Conservation (phyloP, 2,888 invertebrate species). For the Drosophila antonietae region DNA sequence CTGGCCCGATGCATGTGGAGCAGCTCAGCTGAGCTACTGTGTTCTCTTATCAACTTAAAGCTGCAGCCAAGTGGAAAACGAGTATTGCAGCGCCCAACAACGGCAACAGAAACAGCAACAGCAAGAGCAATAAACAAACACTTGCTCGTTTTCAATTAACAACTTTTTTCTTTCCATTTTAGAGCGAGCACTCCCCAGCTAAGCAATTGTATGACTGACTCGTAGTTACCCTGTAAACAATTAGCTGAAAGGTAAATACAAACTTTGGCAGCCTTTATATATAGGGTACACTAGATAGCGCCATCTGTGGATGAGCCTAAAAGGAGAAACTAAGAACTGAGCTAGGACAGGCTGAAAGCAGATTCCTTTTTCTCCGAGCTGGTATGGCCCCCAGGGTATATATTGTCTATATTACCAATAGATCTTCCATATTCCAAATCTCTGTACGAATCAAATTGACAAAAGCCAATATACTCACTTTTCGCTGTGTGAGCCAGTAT, state of each 20-base stretch:
- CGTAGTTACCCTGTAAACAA: not conserved
- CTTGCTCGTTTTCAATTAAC: slow-evolving; percentile 71
- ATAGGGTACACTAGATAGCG: not conserved
- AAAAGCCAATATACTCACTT: not conserved
- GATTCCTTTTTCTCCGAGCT: no score
- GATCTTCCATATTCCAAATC: not conserved
- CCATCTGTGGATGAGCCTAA: not conserved
- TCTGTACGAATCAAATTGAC: not conserved
- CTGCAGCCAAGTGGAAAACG: slow-evolving; percentile 53
- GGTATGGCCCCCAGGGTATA: no score
- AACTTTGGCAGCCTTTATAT: no score
- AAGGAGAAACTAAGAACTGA: no score
- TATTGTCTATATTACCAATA: no score
- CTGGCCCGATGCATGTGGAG: slow-evolving; percentile 1
- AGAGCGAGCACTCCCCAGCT: slow-evolving; percentile 10
- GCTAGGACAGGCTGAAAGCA: no score
- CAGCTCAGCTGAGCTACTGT: slow-evolving; percentile 23
- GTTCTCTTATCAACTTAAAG: slow-evolving; percentile 33
- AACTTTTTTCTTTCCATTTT: slow-evolving; percentile 62
- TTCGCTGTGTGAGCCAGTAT: no score
- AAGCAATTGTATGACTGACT: not conserved
- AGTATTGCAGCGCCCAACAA: slow-evolving; percentile 33
- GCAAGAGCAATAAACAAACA: slow-evolving; percentile 41
- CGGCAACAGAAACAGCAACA: slow-evolving; percentile 15
- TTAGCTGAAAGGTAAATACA: not conserved